Conservation (phyloP, 2,888 invertebrate species). For the Andrena flavipes region DNA sequence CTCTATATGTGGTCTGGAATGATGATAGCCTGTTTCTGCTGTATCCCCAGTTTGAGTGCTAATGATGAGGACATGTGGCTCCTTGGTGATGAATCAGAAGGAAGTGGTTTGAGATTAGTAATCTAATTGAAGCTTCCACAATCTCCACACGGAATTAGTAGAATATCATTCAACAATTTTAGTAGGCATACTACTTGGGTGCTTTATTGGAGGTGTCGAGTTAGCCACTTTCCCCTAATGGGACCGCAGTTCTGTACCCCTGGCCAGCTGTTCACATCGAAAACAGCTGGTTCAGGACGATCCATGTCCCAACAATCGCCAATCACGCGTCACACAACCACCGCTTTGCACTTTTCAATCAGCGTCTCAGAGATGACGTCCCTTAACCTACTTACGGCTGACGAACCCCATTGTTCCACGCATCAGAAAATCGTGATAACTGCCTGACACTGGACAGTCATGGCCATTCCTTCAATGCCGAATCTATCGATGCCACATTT, state of each 20-base stretch:
- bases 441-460: background rate
- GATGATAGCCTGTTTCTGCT: background rate
- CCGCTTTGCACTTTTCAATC: constrained; percentile 7
- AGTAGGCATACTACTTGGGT: background rate
- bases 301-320: constrained; percentile 29
- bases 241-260: background rate
- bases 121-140: no score
- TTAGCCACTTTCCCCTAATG: background rate
- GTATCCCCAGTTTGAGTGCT: background rate
- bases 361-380: background rate
- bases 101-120: no score
- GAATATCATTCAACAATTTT: background rate
- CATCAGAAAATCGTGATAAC: constrained; percentile 24
- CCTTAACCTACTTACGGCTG: constrained; percentile 30
- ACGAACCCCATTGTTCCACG: constrained; percentile 45
- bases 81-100: background rate
- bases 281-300: background rate
- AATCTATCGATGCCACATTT: constrained; percentile 1
- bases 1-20: background rate
- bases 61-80: background rate
- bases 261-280: background rate
- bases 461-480: background rate
- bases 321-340: constrained; percentile 28
- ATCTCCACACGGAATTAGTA: no score
- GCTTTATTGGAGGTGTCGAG: background rate